Conservation (phyloP, 2,797 vertebrate genomes). For the Malacoctenus gilli region DNA sequence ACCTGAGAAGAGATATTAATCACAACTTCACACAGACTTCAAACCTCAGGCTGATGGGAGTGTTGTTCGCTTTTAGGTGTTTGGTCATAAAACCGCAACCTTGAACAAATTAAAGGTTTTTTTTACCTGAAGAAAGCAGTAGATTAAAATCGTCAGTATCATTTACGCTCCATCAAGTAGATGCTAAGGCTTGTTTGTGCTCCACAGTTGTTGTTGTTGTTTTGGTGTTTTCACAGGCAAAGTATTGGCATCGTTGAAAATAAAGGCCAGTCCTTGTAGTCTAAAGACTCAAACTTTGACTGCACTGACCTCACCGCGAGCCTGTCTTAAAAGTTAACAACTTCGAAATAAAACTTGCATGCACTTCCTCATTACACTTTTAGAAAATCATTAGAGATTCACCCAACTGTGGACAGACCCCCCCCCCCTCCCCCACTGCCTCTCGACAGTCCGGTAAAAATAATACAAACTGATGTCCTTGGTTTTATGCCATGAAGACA, state of each 20-base stretch:
- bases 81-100: background rate
- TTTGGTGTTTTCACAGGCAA: background rate
- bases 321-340: constrained; percentile 2
- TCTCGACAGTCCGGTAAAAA: constrained; percentile 18
- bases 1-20: background rate
- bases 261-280: background rate
- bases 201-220: background rate
- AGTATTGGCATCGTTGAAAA: background rate
- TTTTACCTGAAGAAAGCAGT: too few species aligned
- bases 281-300: background rate
- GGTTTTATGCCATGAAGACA: constrained; percentile 49
- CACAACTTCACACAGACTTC: background rate
- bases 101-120: too few species aligned
- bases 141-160: background rate
- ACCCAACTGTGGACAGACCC: constrained; percentile 16
- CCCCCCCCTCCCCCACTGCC: background rate
- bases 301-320: background rate
- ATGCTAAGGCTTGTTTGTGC: background rate
- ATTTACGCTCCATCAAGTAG: too few species aligned
- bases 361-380: constrained; percentile 22
- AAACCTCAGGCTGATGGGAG: background rate
- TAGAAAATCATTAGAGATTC: constrained; percentile 19
- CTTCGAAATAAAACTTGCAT: background rate
- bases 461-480: constrained; percentile 43
- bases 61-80: background rate